Base-by-base conservation (phyloP, 1,140 invertebrate genomes). In the Heliconius melpomene region DNA sequence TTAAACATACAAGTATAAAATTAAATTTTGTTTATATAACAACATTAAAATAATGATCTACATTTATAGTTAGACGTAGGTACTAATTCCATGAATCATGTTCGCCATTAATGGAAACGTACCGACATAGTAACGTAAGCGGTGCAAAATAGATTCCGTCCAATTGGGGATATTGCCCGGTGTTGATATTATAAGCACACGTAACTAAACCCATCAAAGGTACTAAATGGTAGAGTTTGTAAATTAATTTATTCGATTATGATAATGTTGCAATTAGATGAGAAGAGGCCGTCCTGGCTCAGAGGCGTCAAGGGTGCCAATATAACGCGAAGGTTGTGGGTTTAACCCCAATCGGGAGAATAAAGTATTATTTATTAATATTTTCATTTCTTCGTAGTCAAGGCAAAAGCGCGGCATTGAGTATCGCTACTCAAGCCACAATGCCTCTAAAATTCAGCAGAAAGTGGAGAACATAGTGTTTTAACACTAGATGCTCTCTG, bases 1-100 rank as follows among this genome's bases (percentile, higher is more conserved):
- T 1, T 52, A 16, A 20, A 18, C 16, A 7, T 52, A 20, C 50
- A 5, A 52, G n/a, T 57, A 23, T 3, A 9, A 23, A 8, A 57
- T 8, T 57, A 57, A 57, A n/a, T n/a, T 6, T 66, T 40, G 50
- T 16, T 38, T n/a, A 72, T 72, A n/a, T 3, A 36, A 38, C 5
- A 20, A 32, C 20, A 46, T 23, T n/a, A 38, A 72, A 72, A n/a
- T 38, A 72, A 40, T 72, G 20, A 20, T 72, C 71, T 72, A 72
- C 32, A 40, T 40, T 72, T 8, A 23, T 11, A 72, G 36, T 38
- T 72, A n/a, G 71, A 72, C 11, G 32, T 72, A 72, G 13, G 20
- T 40, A 72, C 36, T 72, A 72, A 72, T 72, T 9, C 71, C 32
- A 72, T 72, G 71, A 72, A 72, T 72, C 71, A 72, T 72, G 36